These are phyloP conservation scores for Drosophila leonis DNA, from an alignment of 2,888 invertebrate species.

Conservation along the genomic window DNA sequence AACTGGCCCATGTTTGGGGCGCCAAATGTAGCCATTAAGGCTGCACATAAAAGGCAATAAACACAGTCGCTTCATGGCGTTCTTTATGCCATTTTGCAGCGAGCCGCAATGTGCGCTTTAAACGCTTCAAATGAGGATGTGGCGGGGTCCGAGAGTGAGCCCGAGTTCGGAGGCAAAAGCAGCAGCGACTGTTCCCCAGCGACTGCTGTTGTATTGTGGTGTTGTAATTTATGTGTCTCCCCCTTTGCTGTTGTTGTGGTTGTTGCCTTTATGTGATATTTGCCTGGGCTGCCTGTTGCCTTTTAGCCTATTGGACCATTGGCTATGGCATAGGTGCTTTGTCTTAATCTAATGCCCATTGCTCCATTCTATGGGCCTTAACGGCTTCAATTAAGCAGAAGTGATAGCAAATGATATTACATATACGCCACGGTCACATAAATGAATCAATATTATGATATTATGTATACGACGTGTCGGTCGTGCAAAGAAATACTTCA, in stretches of 20 bases:
- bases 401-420: slow-evolving; percentile 37
- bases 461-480: slow-evolving; percentile 2
- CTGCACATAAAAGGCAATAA: slow-evolving; percentile 75
- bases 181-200: not conserved
- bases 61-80: slow-evolving; percentile 57
- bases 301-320: slow-evolving; percentile 23
- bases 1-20: slow-evolving; percentile 7
- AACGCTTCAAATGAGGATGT: slow-evolving; percentile 46
- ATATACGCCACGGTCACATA: slow-evolving; percentile 24
- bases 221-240: slow-evolving; percentile 58
- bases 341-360: slow-evolving; percentile 68
- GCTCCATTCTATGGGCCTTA: slow-evolving; percentile 43
- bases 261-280: slow-evolving; percentile 40
- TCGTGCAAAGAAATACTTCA: too few species aligned
- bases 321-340: slow-evolving; percentile 63
- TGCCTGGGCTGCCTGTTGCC: slow-evolving; percentile 33
- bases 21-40: slow-evolving; percentile 69
- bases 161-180: not conserved
- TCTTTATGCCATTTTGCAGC: slow-evolving; percentile 68
- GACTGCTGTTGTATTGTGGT: slow-evolving; percentile 26
- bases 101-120: slow-evolving; percentile 56
- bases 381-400: slow-evolving; percentile 68
- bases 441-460: slow-evolving; percentile 31
- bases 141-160: not conserved
- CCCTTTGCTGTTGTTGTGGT: slow-evolving; percentile 11